A percentile compares a stretch with the other conserved stretches of the same genome.
Conservation (phyloP, 2,113 vertebrate genomes). For the Phyllopteryx taeniolatus region DNA sequence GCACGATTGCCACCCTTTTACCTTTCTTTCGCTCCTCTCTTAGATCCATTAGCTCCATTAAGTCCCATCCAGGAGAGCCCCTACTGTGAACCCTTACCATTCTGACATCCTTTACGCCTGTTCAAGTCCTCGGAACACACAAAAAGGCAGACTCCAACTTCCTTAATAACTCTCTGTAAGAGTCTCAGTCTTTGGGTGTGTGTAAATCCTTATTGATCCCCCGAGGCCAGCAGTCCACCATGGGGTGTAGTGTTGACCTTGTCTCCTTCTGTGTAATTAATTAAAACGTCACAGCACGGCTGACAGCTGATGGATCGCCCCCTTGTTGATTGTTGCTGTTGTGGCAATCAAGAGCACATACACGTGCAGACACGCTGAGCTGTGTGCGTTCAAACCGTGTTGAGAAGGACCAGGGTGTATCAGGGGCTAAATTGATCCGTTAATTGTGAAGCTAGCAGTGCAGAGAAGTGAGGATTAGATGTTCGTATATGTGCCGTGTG, state of each 20-base stretch:
- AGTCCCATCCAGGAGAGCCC: conserved; percentile 50
- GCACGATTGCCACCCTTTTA: conserved; percentile 9
- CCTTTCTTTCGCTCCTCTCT: conserved; percentile 17
- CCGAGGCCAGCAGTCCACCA: conserved; percentile 46
- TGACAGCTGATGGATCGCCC: conserved; percentile 70
- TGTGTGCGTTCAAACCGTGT: conserved; percentile 32
- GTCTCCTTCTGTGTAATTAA: conserved; percentile 71
- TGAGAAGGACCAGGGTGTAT: conserved; percentile 14
- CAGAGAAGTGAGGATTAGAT: not conserved
- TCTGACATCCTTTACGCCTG: conserved; percentile 46
- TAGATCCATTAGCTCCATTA: conserved; percentile 64
- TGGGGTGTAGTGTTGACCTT: conserved; percentile 61
- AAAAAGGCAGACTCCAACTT: conserved; percentile 51
- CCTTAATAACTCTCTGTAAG: conserved; percentile 66
- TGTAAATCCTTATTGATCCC: conserved; percentile 71
- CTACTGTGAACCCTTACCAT: conserved; percentile 58
- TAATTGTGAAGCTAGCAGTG: conserved; percentile 26
- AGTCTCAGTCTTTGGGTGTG: conserved; percentile 50
- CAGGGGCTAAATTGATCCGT: conserved; percentile 4
- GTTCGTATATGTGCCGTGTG: not conserved
- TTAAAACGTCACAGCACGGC: conserved; percentile 70
- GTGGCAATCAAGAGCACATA: conserved; percentile 43
- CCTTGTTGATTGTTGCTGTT: conserved; percentile 68
- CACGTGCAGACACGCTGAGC: conserved; percentile 20
- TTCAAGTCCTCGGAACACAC: conserved; percentile 53